A percentile compares a stretch with the other conserved stretches of the same genome.
Conservation (phyloP, 2,113 vertebrate genomes). For the Saimiri boliviensis region DNA sequence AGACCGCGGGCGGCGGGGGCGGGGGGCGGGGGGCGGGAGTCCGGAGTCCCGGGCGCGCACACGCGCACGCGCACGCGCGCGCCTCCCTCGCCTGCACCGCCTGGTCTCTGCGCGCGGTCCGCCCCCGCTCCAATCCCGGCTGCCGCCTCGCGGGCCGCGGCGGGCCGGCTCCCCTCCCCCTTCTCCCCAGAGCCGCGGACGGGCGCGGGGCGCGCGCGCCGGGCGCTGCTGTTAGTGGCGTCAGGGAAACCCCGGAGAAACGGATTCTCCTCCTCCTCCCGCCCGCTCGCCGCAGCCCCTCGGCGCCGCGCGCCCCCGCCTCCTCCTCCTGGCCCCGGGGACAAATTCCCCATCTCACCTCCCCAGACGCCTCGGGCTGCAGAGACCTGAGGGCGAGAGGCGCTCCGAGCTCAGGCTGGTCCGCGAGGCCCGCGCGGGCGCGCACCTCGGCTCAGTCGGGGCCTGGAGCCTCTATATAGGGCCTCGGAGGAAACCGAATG, state of each 20-base stretch:
- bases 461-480: conserved; percentile 60
- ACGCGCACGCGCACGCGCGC: conserved; percentile 19
- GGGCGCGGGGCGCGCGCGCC: conserved; percentile 10
- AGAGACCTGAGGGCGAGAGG: not conserved
- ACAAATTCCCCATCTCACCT: not conserved
- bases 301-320: not conserved
- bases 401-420: not conserved
- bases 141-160: conserved; percentile 24
- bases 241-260: conserved; percentile 73
- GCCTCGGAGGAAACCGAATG: conserved; percentile 64
- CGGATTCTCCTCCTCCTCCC: not conserved
- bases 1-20: conserved; percentile 47
- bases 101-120: not conserved
- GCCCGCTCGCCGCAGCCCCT: not conserved
- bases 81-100: not conserved
- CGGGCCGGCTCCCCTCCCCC: conserved; percentile 29
- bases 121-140: conserved; percentile 64
- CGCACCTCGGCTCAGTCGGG: not conserved
- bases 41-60: conserved; percentile 43
- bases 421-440: not conserved
- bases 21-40: not conserved
- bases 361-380: not conserved
- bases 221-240: conserved; percentile 26
- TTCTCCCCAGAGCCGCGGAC: not conserved
- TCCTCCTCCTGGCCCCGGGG: not conserved